Base-by-base conservation (phyloP, 2,113 vertebrate species). In the Atherinomorus stipes region DNA sequence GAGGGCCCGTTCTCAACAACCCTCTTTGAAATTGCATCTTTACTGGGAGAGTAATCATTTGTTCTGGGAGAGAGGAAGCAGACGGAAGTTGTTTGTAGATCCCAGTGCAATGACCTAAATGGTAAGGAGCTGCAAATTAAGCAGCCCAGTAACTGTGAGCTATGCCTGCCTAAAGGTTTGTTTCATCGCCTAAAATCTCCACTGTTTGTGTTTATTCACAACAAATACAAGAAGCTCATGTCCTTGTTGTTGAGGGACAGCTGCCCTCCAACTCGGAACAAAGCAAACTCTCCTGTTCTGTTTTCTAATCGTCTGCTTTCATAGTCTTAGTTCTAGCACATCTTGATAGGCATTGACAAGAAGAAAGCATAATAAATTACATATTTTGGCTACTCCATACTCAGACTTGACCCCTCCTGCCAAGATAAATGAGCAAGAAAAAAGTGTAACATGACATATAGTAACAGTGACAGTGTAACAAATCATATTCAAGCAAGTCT, bases 61-160 rank as follows among this genome's bases (percentile, higher is more conserved):
- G 70, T 52, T 52, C 65, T 49, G 23, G 52, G 19, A 81, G 80
- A 77, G 73, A 81, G 63, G 42, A 72, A 72, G 61, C 57, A 73
- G 63, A 64, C 42, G n/a, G 1, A 50, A 60, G 11, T 19, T 40
- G 34, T 49, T 38, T 80, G 70, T 76, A 83, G 81, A 77, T 53
- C 64, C 54, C 21, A 49, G 59, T 40, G 57, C 74, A 85, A 45
- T 81, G 85, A 85, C 76, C 80, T 64, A 78, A 81, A 86, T 74
- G 74, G 44, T 47, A 54, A 53, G 31, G 26, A 83, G 78, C 82
- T 76, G 70, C 71, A 78, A 84, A 84, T 85, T 63, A 85, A 86
- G 74, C 80, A 74, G 82, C 72, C 62, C 64, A 67, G 62, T 70
- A 60, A 59, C 49, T 34, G 42, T 68, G 58, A 71, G 59, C 64